Base-by-base conservation (phyloP, 2,888 invertebrate genomes). In the Beris morrisii region DNA sequence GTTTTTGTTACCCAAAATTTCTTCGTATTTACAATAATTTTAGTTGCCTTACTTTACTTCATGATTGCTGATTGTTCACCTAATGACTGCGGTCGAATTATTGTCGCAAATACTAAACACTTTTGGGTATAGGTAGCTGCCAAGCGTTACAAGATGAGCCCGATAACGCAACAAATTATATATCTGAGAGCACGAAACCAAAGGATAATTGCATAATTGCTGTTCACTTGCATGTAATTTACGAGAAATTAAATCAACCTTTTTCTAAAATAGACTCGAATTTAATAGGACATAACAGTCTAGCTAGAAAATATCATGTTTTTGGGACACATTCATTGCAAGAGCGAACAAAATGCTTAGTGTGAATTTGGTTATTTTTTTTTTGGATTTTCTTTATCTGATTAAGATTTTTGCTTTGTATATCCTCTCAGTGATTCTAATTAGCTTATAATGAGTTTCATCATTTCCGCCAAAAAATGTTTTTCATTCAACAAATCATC, bases 121-220 rank as follows among this genome's bases (percentile, higher is more conserved):
- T 52, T 52, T 30, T 15, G 48, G 46, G 13, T 44, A 12, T 45
- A 50, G 48, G 38, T 52, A 4, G 50, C 61, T n/a, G 30, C 61
- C 38, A 46, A 61, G 61, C 61, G 61, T 61, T 61, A 61, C 61
- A 61, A 61, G 61, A 61, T 61, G 61, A 30, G 38, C 9, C 61
- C 52, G 61, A 61, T 61, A 61, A 61, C 61, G 61, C 61, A 50
- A 61, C 61, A 61, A 61, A 61, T 61, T 61, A 61, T 28, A 61
- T 50, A 61, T 61, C 43, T 12, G 22, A 9, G 13, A 38, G 50
- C 61, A 61, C 61, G 61, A 61, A 61, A 15, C 50, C 52, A 50
- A 61, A 61, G 61, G 61, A 61, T 61, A 61, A 61, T 61, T 61
- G 61, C 61, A 50, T 61, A 50, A 61, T 61, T 61, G 52, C 61